These are phyloP conservation scores for Phacellophora camtschatica DNA, from an alignment of 30 jellyfish, hydroid and myxozoan species.

Conservation along the genomic window DNA sequence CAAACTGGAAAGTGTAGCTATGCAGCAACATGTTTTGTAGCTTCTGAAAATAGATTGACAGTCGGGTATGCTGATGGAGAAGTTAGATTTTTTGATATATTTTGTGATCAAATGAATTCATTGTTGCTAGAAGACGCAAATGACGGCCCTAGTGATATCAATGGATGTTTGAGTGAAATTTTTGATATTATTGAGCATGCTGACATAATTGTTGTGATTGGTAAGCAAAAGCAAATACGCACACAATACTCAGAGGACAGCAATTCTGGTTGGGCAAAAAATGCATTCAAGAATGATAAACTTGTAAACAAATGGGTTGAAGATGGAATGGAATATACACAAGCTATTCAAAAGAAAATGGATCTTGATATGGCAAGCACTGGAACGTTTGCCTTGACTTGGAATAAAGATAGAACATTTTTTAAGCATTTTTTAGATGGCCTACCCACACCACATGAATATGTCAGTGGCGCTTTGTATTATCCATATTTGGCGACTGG, in stretches of 20 bases:
- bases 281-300: slow-evolving; percentile 1
- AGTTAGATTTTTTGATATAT: background rate
- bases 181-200: background rate
- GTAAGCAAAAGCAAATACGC: slow-evolving; percentile 21
- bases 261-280: slow-evolving; percentile 32
- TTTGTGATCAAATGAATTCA: background rate
- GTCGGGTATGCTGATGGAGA: slow-evolving; percentile 29
- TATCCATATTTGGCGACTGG: slow-evolving; percentile 48
- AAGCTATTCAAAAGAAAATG: slow-evolving; percentile 36
- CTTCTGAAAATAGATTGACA: background rate
- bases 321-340: slow-evolving; percentile 23
- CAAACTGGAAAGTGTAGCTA: background rate
- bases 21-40: slow-evolving; percentile 6
- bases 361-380: slow-evolving; percentile 26
- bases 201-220: background rate
- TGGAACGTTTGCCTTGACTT: slow-evolving; percentile 3
- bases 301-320: slow-evolving; percentile 19
- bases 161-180: slow-evolving; percentile 5
- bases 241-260: slow-evolving; percentile 40
- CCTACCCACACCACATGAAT: slow-evolving; percentile 43
- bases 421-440: background rate
- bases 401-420: background rate
- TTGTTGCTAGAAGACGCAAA: background rate
- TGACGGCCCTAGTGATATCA: background rate
- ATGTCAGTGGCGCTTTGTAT: slow-evolving; percentile 2